Percentiles rank a stretch among this genome's conserved stretches.
phyloP scores from a whole-genome alignment of 2,797 vertebrate species.

The Acanthis flammea region DNA sequence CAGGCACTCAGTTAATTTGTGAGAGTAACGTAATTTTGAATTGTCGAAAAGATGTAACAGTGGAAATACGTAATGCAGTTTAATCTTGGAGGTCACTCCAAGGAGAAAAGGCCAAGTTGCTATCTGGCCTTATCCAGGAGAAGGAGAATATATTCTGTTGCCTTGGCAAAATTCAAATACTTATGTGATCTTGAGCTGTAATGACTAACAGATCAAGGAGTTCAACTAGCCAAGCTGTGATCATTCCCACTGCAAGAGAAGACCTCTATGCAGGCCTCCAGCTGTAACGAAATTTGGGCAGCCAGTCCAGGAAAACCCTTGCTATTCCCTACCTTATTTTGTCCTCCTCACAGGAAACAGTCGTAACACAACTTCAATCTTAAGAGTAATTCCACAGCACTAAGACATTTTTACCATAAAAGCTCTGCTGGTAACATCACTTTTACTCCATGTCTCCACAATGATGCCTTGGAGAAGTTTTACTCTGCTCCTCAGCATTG shows the following conservation, averaged over 20 bases:
- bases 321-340: neutral
- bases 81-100: slow-evolving; percentile 60
- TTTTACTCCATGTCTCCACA: neutral
- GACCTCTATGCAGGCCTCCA: neutral
- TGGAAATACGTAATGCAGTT: slow-evolving; percentile 8
- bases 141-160: neutral
- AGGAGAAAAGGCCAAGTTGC: slow-evolving; percentile 59
- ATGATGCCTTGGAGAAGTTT: neutral
- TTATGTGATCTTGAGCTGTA: neutral
- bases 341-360: neutral
- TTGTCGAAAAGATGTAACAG: slow-evolving; percentile 65
- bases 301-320: neutral
- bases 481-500: neutral
- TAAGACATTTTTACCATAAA: neutral
- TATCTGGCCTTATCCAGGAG: slow-evolving; percentile 40
- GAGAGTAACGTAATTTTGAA: slow-evolving; percentile 73
- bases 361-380: neutral
- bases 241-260: neutral
- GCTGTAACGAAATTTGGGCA: neutral
- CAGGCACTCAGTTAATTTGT: slow-evolving; percentile 75
- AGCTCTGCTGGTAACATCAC: neutral
- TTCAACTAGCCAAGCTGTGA: neutral
- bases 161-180: neutral
- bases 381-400: neutral
- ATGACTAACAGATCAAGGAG: neutral